These are phyloP conservation scores for Helicoverpa armigera DNA, from an alignment of 1,140 invertebrate genomes.

Conservation along the genomic window DNA sequence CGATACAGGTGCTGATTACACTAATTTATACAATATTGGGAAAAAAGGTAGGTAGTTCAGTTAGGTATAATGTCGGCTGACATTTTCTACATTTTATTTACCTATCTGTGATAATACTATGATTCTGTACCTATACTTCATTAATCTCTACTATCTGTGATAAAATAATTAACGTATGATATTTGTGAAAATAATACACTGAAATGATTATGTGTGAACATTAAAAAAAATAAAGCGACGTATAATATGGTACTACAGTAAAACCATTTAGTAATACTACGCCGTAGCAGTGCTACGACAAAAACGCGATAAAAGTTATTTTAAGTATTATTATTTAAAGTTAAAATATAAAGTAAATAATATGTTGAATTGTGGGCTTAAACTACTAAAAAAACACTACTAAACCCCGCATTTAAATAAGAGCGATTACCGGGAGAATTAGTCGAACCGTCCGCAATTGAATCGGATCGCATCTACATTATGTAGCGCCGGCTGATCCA, in stretches of 20 bases:
- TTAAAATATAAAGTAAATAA: no score
- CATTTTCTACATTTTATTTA: neutral
- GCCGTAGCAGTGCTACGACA: neutral
- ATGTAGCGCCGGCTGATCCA: constrained; percentile 31
- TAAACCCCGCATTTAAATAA: neutral
- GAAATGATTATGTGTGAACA: no score
- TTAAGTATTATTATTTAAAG: neutral
- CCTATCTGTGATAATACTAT: no score
- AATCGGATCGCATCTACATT: constrained; percentile 20
- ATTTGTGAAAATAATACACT: no score
- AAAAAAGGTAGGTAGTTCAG: neutral
- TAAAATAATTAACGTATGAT: no score
- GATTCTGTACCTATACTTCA: no score
- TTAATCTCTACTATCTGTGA: no score
- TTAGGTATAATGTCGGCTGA: neutral
- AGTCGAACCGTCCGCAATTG: neutral
- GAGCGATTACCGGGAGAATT: neutral
- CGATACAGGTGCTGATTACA: constrained; percentile 36
- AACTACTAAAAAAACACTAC: neutral
- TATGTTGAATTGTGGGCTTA: no score
- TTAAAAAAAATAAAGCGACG: no score
- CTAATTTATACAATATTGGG: constrained; percentile 35
- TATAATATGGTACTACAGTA: no score
- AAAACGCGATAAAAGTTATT: neutral
- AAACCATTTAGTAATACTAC: no score